Evolutionary conservation across 2,113 vertebrate genomes (phyloP).

Genomic region (Colaptes auratus): DNA sequence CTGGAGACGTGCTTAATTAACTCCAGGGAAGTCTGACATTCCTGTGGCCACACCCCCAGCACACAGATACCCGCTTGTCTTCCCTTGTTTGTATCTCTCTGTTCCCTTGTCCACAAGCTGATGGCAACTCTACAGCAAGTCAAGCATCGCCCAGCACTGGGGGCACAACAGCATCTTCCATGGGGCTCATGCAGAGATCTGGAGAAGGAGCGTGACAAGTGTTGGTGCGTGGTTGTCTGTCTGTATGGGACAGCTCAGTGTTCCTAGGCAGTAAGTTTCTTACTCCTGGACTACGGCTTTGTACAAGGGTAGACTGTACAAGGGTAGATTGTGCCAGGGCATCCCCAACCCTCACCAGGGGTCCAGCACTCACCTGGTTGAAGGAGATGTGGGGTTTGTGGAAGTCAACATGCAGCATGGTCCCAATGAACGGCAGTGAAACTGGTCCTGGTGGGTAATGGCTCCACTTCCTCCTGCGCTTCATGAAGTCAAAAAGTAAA

Average conservation of each 20-base stretch:
- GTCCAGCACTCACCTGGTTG: conserved; percentile 21
- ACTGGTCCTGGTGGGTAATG: conserved; percentile 58
- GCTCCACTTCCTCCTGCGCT: conserved; percentile 43
- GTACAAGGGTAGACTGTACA: background rate
- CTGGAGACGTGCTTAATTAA: background rate
- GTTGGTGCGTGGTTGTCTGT: background rate
- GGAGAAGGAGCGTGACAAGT: rapidly evolving
- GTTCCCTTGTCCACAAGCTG: background rate
- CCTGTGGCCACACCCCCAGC: background rate
- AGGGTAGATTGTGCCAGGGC: background rate
- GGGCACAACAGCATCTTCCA: background rate
- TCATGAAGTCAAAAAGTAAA: conserved; percentile 70
- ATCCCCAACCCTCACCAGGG: rapidly evolving
- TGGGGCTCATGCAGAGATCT: background rate
- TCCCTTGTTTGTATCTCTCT: background rate
- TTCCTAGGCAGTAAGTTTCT: background rate
- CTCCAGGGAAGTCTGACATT: background rate
- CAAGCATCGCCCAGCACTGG: rapidly evolving
- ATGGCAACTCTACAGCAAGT: background rate
- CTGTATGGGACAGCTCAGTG: background rate
- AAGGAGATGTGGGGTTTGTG: background rate
- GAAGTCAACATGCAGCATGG: conserved; percentile 59
- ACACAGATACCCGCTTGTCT: background rate
- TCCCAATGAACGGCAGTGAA: conserved; percentile 64
- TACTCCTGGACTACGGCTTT: background rate